Conservation (phyloP, 2,113 vertebrate species). For the Strix uralensis region DNA sequence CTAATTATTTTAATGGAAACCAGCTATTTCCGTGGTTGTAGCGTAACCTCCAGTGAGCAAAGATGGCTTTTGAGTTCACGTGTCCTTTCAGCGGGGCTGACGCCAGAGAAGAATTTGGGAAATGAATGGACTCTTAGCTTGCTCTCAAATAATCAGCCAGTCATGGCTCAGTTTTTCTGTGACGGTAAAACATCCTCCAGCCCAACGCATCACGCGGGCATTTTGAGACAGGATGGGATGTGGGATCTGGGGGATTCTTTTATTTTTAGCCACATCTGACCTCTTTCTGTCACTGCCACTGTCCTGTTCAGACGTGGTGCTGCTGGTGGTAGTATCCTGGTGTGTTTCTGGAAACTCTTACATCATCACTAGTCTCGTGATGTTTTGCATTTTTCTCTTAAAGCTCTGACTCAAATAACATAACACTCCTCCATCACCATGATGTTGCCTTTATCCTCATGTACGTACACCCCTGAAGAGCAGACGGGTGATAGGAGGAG, state of each 20-base stretch:
- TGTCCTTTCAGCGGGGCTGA: neutral
- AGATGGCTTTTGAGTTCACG: neutral
- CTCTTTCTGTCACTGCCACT: neutral
- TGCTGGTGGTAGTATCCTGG: neutral
- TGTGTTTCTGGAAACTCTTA: neutral
- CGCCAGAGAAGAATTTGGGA: constrained; percentile 14
- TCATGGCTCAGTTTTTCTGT: neutral
- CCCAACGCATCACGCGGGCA: neutral
- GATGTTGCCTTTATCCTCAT: neutral
- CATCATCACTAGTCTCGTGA: neutral
- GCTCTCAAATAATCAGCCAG: neutral
- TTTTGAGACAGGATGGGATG: neutral
- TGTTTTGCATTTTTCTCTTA: neutral
- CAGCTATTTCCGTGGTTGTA: neutral
- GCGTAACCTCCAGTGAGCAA: neutral
- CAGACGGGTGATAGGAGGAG: neutral
- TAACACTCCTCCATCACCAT: accelerated
- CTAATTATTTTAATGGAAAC: constrained; percentile 17
- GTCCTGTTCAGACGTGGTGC: neutral
- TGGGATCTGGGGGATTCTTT: neutral
- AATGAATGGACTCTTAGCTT: neutral
- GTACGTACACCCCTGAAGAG: neutral
- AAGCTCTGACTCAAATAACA: neutral
- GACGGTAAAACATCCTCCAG: neutral
- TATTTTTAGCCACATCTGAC: neutral